phyloP scores from a whole-genome alignment of 1,140 invertebrate species.

The Neodiprion lecontei region DNA sequence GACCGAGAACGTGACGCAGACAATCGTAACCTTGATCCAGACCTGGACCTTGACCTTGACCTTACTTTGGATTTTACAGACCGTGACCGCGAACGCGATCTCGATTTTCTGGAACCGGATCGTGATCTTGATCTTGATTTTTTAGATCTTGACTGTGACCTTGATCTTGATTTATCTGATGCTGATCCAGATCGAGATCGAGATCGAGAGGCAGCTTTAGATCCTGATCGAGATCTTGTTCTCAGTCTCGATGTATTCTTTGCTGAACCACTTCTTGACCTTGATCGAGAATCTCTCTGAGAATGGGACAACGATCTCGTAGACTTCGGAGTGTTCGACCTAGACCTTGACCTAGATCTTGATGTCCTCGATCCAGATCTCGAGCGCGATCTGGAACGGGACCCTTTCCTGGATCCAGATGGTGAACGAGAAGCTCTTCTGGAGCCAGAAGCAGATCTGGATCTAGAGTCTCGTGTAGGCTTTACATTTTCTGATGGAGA shows the following conservation, averaged over 20 bases:
- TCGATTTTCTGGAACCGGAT: slow-evolving; percentile 38
- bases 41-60: slow-evolving; percentile 40
- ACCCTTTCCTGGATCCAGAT: slow-evolving; percentile 18
- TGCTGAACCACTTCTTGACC: slow-evolving; percentile 27
- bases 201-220: slow-evolving; percentile 38
- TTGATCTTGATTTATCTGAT: slow-evolving; percentile 37
- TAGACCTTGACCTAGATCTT: slow-evolving; percentile 43
- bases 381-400: slow-evolving; percentile 25
- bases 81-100: slow-evolving; percentile 31
- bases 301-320: slow-evolving; percentile 32
- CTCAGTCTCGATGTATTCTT: not conserved
- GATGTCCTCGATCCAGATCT: slow-evolving; percentile 28
- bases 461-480: slow-evolving; percentile 23
- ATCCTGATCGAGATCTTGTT: slow-evolving; percentile 27
- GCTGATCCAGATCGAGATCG: slow-evolving; percentile 32
- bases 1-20: not conserved
- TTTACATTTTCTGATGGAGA: slow-evolving; percentile 21
- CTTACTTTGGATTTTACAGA: slow-evolving; percentile 26
- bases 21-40: slow-evolving; percentile 15
- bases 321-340: slow-evolving; percentile 22
- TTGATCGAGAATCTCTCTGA: slow-evolving; percentile 28
- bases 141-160: slow-evolving; percentile 37
- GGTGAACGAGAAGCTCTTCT: slow-evolving; percentile 38
- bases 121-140: slow-evolving; percentile 35
- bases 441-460: slow-evolving; percentile 37